phyloP scores from a whole-genome alignment of 2,888 invertebrate genomes.

The Dicyrtomina minuta region DNA sequence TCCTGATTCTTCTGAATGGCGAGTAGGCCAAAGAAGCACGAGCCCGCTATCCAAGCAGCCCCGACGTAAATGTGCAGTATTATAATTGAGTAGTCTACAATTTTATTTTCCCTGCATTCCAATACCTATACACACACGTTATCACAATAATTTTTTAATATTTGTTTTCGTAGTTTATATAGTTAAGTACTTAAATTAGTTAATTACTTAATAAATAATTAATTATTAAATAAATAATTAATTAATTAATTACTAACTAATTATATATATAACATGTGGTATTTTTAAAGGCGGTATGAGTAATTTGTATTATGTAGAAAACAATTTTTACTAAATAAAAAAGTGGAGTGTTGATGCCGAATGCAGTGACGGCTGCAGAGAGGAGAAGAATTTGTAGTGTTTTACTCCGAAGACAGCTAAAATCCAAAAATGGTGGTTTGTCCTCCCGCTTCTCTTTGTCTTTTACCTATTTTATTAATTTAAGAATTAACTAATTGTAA shows the following conservation, averaged over 20 bases:
- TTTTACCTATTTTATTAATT: slow-evolving; percentile 56
- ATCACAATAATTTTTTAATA: background rate
- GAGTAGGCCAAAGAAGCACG: slow-evolving; percentile 75
- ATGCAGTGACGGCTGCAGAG: slow-evolving; percentile 75
- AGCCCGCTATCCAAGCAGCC: slow-evolving; percentile 78
- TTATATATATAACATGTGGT: background rate
- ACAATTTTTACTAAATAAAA: slow-evolving; percentile 66
- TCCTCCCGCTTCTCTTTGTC: slow-evolving; percentile 75
- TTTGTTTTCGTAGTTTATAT: background rate
- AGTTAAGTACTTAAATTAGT: background rate
- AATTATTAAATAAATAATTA: background rate
- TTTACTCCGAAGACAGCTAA: slow-evolving; percentile 75
- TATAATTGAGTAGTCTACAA: slow-evolving; percentile 36
- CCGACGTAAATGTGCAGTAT: slow-evolving; percentile 72
- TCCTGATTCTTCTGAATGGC: slow-evolving; percentile 83
- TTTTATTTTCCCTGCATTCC: slow-evolving; percentile 26
- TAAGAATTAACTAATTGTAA: too few species aligned
- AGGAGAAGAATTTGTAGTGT: slow-evolving; percentile 78
- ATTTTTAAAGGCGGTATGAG: background rate
- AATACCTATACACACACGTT: slow-evolving; percentile 14
- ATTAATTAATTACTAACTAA: too few species aligned
- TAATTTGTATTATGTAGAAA: background rate
- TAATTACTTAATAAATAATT: background rate
- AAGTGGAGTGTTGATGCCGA: slow-evolving; percentile 82
- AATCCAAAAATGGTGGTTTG: slow-evolving; percentile 81